These are phyloP conservation scores for Plagiodera versicolora DNA, from an alignment of 2,888 invertebrate genomes.

Conservation along the genomic window DNA sequence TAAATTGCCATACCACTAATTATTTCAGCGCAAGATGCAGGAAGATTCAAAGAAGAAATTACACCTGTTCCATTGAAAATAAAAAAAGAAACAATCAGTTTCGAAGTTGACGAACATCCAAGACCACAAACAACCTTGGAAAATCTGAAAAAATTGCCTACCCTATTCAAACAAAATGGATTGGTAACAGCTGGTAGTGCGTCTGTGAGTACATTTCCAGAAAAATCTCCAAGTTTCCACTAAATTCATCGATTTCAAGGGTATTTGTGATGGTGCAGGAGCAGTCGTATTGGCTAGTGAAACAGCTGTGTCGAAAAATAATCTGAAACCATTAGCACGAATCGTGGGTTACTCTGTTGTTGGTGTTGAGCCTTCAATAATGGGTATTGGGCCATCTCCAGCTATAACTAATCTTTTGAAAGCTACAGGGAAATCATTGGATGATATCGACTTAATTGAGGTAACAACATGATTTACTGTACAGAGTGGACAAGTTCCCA, in stretches of 20 bases:
- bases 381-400: constrained; percentile 97
- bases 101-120: constrained; percentile 92
- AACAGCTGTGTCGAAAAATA: constrained; percentile 77
- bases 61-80: constrained; percentile 81
- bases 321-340: constrained; percentile 86
- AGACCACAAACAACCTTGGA: constrained; percentile 86
- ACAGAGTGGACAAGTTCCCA: no score
- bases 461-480: no score
- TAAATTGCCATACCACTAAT: not conserved
- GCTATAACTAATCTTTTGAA: constrained; percentile 87
- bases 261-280: constrained; percentile 97
- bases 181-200: constrained; percentile 93
- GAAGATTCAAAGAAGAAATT: constrained; percentile 88
- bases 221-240: no score
- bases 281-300: constrained; percentile 90
- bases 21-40: constrained; percentile 76
- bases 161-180: constrained; percentile 93
- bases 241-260: constrained; percentile 60
- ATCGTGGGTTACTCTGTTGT: constrained; percentile 90
- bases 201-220: constrained; percentile 78
- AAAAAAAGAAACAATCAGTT: constrained; percentile 77
- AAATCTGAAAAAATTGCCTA: constrained; percentile 78
- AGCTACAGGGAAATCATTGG: constrained; percentile 73
- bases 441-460: constrained; percentile 92
- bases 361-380: constrained; percentile 95